A percentile compares a stretch with the other conserved stretches of the same genome.
phyloP scores from a whole-genome alignment of 2,113 vertebrate species.

The Orthonyx spaldingii region DNA sequence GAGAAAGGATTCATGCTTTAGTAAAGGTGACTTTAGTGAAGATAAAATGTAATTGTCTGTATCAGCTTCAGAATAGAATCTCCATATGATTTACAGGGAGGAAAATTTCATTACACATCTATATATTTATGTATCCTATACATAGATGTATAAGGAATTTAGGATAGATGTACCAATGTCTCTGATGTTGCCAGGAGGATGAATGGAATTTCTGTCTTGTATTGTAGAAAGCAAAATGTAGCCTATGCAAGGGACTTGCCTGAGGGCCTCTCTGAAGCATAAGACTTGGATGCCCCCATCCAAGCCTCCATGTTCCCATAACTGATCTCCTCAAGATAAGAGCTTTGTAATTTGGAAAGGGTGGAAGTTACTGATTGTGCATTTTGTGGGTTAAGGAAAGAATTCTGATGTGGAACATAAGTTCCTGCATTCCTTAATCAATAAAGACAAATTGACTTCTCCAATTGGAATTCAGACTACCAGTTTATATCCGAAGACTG shows the following conservation, averaged over 20 bases:
- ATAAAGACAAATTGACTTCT: not conserved
- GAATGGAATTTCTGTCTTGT: not conserved
- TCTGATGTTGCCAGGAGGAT: not conserved
- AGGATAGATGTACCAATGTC: not conserved
- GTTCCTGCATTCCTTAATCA: not conserved
- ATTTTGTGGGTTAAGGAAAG: not conserved
- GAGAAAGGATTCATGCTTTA: not conserved
- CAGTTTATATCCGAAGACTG: not conserved
- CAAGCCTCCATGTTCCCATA: not conserved
- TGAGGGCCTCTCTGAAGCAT: fast-evolving
- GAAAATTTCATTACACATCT: not conserved
- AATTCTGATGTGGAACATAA: not conserved
- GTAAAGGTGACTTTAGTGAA: not conserved
- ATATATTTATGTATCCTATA: not conserved
- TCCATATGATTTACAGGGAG: not conserved
- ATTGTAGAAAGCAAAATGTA: not conserved
- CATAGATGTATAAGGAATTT: not conserved
- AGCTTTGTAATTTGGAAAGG: not conserved
- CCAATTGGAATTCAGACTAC: not conserved
- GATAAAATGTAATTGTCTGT: not conserved
- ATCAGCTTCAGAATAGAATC: not conserved
- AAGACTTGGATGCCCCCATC: not conserved
- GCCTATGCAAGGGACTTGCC: not conserved
- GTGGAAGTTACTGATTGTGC: not conserved
- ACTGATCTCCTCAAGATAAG: not conserved